phyloP scores from a whole-genome alignment of 2,888 invertebrate species.

The Athalia circularis region DNA sequence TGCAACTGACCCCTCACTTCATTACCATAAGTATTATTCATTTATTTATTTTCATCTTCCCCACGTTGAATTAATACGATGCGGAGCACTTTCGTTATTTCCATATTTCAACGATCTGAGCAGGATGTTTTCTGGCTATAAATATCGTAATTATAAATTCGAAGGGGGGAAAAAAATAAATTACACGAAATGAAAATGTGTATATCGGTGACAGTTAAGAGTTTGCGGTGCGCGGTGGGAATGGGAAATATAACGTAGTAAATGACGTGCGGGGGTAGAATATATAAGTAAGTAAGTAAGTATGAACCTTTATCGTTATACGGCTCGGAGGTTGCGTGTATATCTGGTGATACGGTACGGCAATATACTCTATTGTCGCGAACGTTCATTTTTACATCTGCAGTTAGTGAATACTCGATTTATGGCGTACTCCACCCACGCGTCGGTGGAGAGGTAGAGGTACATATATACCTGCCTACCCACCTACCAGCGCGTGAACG shows the following conservation, averaged over 20 bases:
- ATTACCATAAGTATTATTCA: too few species aligned
- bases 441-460: not conserved
- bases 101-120: too few species aligned
- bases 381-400: conserved; percentile 21
- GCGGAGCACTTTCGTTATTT: too few species aligned
- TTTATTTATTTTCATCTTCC: too few species aligned
- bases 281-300: not conserved
- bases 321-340: too few species aligned
- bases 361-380: conserved; percentile 20
- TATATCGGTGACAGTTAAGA: too few species aligned
- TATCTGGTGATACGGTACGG: not conserved
- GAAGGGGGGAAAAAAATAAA: too few species aligned
- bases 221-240: not conserved
- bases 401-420: conserved; percentile 33
- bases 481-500: conserved; percentile 31
- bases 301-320: conserved; percentile 5
- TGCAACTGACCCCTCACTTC: not conserved
- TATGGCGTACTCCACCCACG: conserved; percentile 33
- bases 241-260: not conserved
- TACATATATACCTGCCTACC: conserved; percentile 14
- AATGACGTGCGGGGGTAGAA: not conserved
- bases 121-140: too few species aligned
- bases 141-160: too few species aligned
- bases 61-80: too few species aligned
- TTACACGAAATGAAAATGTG: too few species aligned